A percentile compares a stretch with the other conserved stretches of the same genome.
These are phyloP conservation scores for Teinopalpus imperialis DNA, from an alignment of 2,888 invertebrate species.

Conservation along the genomic window DNA sequence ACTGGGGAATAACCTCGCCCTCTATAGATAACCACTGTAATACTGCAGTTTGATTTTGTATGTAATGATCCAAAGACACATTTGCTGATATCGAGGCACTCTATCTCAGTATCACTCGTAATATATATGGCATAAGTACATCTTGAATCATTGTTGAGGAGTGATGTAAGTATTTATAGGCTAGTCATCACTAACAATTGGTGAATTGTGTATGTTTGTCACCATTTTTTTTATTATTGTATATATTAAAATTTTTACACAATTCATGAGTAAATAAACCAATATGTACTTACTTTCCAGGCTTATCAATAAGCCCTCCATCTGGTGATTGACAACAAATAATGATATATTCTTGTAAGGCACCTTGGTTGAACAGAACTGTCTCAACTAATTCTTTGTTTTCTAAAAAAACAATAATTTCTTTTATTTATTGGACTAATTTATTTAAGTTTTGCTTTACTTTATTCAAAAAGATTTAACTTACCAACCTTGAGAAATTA, in stretches of 20 bases:
- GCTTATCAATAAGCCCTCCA: constrained; percentile 98
- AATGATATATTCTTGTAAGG: constrained; percentile 97
- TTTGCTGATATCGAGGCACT: too few relatives aligned
- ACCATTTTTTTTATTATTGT: neutral
- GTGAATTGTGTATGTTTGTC: too few relatives aligned
- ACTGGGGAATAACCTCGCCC: too few relatives aligned
- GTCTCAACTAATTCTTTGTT: constrained; percentile 73
- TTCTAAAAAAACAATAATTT: constrained; percentile 52
- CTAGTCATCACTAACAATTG: too few relatives aligned
- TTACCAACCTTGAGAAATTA: constrained; percentile 79
- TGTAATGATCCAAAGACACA: too few relatives aligned
- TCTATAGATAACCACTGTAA: too few relatives aligned
- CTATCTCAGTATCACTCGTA: too few relatives aligned
- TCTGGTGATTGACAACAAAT: constrained; percentile 93
- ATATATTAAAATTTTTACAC: neutral
- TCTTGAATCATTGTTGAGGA: too few relatives aligned
- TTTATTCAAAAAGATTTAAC: neutral
- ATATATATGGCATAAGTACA: neutral
- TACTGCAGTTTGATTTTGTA: too few relatives aligned
- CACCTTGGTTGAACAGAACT: constrained; percentile 90
- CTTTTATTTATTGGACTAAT: neutral
- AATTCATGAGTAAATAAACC: too few relatives aligned
- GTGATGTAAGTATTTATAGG: too few relatives aligned
- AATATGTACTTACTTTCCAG: constrained; percentile 94
- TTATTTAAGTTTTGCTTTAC: neutral